Evolutionary conservation across 2,113 vertebrate species (phyloP).

Genomic region (Oreocharis arfaki): DNA sequence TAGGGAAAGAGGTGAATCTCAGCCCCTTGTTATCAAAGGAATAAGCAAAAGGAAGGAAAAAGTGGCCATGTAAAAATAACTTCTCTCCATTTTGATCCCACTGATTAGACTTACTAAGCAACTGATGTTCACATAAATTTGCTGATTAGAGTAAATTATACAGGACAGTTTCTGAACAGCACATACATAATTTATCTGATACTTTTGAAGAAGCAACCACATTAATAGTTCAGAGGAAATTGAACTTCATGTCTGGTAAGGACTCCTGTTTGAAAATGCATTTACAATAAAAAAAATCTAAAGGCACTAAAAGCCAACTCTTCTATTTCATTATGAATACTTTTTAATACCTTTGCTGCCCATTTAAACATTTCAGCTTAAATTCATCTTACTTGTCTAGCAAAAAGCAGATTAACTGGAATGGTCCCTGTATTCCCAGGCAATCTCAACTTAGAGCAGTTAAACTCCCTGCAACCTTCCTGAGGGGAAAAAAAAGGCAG

Average conservation of each 20-base stretch:
- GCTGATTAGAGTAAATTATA: conserved; percentile 2
- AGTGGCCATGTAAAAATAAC: not conserved
- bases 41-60: not conserved
- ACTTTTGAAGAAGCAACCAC: not conserved
- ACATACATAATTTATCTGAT: conserved; percentile 31
- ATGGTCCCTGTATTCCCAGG: not conserved
- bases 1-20: not conserved
- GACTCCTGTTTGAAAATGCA: not conserved
- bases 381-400: not conserved
- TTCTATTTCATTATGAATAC: not conserved
- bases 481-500: not conserved
- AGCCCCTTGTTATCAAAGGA: not conserved
- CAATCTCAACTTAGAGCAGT: not conserved
- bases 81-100: not conserved
- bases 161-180: not conserved
- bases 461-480: not conserved
- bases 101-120: not conserved
- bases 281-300: not conserved
- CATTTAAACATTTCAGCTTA: not conserved
- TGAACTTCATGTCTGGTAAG: not conserved
- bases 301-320: not conserved
- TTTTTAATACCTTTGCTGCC: not conserved
- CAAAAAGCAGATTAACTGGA: not conserved
- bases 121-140: not conserved
- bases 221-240: not conserved